Base-by-base conservation (phyloP, 2,113 vertebrate species). In the Malurus elegans region DNA sequence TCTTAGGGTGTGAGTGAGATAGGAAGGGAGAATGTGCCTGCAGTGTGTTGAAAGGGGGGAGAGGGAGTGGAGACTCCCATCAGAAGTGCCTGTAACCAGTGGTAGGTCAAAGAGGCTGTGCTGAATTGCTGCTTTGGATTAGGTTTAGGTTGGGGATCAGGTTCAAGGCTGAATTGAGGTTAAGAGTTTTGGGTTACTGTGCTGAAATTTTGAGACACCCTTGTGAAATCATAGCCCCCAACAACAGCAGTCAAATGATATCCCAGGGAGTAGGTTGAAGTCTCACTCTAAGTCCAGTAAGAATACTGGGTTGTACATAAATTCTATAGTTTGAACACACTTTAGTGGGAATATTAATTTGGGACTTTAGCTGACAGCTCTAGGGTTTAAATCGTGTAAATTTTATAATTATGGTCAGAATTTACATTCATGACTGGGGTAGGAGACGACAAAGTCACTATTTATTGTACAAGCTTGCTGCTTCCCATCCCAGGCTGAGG, bases 91-190 rank as follows among this genome's bases (percentile, higher is more conserved):
- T 73, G 26, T 58, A 78, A 79, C 38, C 58, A 92, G 29, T 42
- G 26, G 26, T 54, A 51, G 51, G 88, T 73, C 82, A 93, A 80
- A 86, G 40, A 84, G 24, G 25, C 28, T 83, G 17, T 60, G 53
- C 51, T 3, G 8, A 87, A 84, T 67, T 71, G 51, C 34, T 69
- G 45, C 62, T 88, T 57, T 92, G 84, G 74, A 88, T 86, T 84
- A 84, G 40, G 44, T 80, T 96, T 92, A 81, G 47, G 32, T 38
- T 76, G 66, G 12, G 42, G 86, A 92, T 91, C 87, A 72, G 34
- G 74, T 94, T 97, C 78, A 92, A 95, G 73, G 89, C 84, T 92
- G 84, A 95, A 87, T 2, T 58, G 84, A 79, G 93, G 73, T 91
- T 87, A 91, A 84, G 62, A 32, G 84, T 58, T 92, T 95, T 87